phyloP scores from a whole-genome alignment of 2,797 vertebrate species.

The Chelonia mydas region DNA sequence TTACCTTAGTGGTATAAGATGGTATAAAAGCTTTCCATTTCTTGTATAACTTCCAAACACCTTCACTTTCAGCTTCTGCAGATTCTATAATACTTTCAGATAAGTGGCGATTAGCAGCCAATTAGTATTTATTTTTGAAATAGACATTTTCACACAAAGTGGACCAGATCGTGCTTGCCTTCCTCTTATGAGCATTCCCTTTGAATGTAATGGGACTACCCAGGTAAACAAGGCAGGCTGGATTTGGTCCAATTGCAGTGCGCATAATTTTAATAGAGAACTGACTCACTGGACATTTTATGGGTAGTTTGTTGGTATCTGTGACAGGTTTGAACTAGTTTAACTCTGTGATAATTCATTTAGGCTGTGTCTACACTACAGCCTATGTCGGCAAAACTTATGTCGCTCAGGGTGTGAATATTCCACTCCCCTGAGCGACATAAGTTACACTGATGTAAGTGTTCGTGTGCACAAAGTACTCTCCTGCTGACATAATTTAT shows the following conservation, averaged over 20 bases:
- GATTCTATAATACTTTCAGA: background rate
- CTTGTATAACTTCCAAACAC: background rate
- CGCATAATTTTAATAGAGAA: conserved; percentile 15
- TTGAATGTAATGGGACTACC: background rate
- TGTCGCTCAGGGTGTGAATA: no score
- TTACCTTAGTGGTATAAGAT: background rate
- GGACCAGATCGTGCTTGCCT: background rate
- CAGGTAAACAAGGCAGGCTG: background rate
- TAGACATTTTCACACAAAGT: background rate
- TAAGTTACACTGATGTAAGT: no score
- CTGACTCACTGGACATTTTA: background rate
- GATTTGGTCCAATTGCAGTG: background rate
- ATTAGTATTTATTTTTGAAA: background rate
- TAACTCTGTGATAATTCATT: background rate
- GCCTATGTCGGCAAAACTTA: no score
- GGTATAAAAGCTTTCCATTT: background rate
- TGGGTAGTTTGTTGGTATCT: background rate
- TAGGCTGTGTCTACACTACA: background rate
- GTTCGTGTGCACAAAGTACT: no score
- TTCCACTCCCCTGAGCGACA: no score
- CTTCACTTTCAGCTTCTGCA: background rate
- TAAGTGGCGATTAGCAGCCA: background rate
- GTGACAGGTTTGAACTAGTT: conserved; percentile 2
- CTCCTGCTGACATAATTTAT: no score
- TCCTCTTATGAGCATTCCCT: background rate